Evolutionary conservation across 1,140 invertebrate species (phyloP).

Genomic region (Brachionus sp.): DNA sequence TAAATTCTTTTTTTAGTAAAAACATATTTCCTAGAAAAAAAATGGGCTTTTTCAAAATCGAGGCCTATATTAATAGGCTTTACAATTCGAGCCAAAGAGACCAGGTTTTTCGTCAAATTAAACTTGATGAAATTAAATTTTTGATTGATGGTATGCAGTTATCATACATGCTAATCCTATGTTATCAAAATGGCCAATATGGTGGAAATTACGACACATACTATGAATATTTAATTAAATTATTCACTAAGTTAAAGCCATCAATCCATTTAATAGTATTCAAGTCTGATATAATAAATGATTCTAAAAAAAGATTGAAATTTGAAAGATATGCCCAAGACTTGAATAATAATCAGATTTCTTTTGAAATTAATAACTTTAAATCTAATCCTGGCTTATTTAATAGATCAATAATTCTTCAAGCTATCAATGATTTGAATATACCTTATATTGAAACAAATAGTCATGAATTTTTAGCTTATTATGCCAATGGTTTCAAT

Average conservation of each 20-base stretch:
- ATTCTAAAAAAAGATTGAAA: too few relatives aligned
- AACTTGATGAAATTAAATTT: background rate
- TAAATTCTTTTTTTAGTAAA: too few relatives aligned
- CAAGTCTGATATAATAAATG: background rate
- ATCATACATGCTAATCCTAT: background rate
- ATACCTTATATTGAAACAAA: background rate
- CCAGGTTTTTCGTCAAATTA: background rate
- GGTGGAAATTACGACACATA: background rate
- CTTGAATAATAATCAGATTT: background rate
- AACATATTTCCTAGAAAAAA: too few relatives aligned
- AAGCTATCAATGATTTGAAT: background rate
- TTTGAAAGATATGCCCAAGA: background rate
- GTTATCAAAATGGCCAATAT: background rate
- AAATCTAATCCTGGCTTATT: background rate
- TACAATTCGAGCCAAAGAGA: background rate
- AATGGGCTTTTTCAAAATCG: background rate
- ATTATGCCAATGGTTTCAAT: background rate
- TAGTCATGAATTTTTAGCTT: background rate
- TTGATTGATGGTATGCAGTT: background rate
- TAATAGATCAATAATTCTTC: background rate
- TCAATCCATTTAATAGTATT: background rate
- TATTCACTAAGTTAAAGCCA: background rate
- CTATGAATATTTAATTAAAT: background rate
- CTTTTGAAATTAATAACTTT: background rate
- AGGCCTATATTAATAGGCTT: background rate